A percentile compares a stretch with the other conserved stretches of the same genome.
phyloP scores from a whole-genome alignment of 1,140 invertebrate species.

The Diorhabda elongata region DNA sequence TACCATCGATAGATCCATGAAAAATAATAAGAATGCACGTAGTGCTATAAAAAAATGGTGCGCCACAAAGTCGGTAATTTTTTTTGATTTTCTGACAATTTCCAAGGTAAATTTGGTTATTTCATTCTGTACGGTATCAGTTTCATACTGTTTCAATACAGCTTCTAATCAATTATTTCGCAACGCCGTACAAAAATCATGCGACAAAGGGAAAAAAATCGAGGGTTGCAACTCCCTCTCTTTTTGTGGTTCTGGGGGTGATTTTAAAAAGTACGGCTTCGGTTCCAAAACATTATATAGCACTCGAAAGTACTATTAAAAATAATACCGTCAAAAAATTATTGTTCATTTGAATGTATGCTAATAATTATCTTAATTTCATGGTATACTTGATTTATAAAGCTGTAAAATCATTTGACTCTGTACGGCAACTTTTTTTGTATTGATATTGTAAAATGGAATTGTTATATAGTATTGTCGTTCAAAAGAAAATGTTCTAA shows the following conservation, averaged over 20 bases:
- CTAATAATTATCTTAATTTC: constrained; percentile 16
- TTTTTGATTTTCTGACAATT: too few relatives aligned
- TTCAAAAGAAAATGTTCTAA: constrained; percentile 7
- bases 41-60: too few relatives aligned
- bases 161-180: background rate
- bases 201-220: constrained; percentile 8
- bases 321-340: constrained; percentile 18
- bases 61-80: too few relatives aligned
- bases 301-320: constrained; percentile 21
- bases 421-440: constrained; percentile 13
- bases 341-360: constrained; percentile 21
- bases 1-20: background rate
- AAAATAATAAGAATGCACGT: background rate
- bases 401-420: constrained; percentile 11
- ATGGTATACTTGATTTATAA: constrained; percentile 11
- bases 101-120: too few relatives aligned
- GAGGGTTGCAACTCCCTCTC: background rate
- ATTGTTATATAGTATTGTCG: constrained; percentile 7
- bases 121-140: too few relatives aligned
- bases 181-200: constrained; percentile 9
- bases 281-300: constrained; percentile 7
- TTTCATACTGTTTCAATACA: background rate
- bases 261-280: constrained; percentile 9
- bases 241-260: background rate
- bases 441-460: constrained; percentile 17